These are phyloP conservation scores for Melipona bicolor DNA, from an alignment of 2,888 invertebrate species.

Conservation along the genomic window DNA sequence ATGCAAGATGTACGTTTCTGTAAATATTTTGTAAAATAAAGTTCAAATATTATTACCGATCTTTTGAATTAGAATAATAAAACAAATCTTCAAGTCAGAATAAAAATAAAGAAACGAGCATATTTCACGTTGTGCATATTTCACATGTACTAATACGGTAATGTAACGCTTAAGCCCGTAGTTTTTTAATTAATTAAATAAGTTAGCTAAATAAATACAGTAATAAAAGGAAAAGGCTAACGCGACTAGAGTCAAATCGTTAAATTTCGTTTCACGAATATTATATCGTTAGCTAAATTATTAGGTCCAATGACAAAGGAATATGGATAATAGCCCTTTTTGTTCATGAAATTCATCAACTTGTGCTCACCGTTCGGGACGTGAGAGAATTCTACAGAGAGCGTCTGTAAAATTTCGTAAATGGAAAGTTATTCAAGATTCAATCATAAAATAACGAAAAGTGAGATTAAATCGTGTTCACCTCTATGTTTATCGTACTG, in stretches of 20 bases:
- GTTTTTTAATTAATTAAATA: not conserved
- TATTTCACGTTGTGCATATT: too few species aligned
- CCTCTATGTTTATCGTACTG: conserved; percentile 84
- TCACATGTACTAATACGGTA: too few species aligned
- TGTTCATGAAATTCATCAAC: conserved; percentile 82
- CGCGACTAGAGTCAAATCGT: not conserved
- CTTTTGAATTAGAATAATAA: too few species aligned
- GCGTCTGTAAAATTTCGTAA: conserved; percentile 72
- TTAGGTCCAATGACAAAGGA: conserved; percentile 82
- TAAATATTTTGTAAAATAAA: conserved; percentile 72
- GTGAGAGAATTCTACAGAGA: conserved; percentile 85
- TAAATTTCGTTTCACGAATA: conserved; percentile 81
- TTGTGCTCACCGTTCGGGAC: conserved; percentile 77
- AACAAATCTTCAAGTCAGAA: not conserved
- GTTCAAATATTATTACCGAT: conserved; percentile 11
- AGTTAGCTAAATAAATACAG: not conserved
- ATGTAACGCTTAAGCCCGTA: not conserved
- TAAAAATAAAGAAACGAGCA: not conserved
- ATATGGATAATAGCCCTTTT: conserved; percentile 82
- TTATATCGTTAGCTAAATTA: conserved; percentile 85
- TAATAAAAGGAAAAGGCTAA: not conserved
- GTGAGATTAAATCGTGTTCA: conserved; percentile 29
- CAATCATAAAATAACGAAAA: not conserved
- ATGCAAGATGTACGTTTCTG: conserved; percentile 57
- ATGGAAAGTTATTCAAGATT: not conserved